Conservation (phyloP, 2,888 invertebrate genomes). For the Netelia virgata region DNA sequence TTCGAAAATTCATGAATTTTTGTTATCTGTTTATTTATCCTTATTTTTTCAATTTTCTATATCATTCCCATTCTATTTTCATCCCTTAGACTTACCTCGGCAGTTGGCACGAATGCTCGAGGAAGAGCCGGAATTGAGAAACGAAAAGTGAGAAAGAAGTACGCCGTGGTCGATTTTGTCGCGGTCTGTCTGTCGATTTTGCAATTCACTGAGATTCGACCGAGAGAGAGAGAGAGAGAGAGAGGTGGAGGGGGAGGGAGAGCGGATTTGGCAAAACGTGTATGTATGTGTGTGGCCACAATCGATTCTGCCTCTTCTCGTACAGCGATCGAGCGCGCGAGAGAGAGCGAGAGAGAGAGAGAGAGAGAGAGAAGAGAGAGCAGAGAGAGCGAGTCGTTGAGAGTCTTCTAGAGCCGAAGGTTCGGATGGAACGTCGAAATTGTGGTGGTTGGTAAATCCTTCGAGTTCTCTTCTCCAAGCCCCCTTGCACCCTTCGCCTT, state of each 20-base stretch:
- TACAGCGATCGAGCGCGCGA: not conserved
- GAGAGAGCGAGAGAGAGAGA: not conserved
- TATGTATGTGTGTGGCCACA: slow-evolving; percentile 19
- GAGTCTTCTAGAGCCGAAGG: slow-evolving; percentile 34
- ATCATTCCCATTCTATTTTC: not conserved
- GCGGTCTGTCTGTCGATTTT: slow-evolving; percentile 22
- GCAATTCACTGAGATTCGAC: not conserved
- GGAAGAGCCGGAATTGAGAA: slow-evolving; percentile 5
- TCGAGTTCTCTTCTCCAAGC: slow-evolving; percentile 18
- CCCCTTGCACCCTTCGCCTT: slow-evolving; percentile 36
- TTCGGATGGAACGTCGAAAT: slow-evolving; percentile 59
- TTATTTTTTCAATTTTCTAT: not conserved
- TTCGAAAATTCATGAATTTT: slow-evolving; percentile 20
- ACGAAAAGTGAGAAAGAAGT: not conserved
- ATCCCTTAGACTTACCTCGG: not conserved
- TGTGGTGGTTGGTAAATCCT: slow-evolving; percentile 61
- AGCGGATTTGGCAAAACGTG: slow-evolving; percentile 27
- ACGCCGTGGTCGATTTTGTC: slow-evolving; percentile 23
- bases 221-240: not conserved
- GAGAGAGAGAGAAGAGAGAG: not conserved
- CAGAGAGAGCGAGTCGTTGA: slow-evolving; percentile 18
- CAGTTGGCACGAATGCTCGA: too few relatives aligned
- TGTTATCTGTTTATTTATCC: not conserved
- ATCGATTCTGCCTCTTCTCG: slow-evolving; percentile 37
- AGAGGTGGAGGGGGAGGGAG: not conserved